Base-by-base conservation (phyloP, 2,113 vertebrate genomes). In the Jacana jacana region DNA sequence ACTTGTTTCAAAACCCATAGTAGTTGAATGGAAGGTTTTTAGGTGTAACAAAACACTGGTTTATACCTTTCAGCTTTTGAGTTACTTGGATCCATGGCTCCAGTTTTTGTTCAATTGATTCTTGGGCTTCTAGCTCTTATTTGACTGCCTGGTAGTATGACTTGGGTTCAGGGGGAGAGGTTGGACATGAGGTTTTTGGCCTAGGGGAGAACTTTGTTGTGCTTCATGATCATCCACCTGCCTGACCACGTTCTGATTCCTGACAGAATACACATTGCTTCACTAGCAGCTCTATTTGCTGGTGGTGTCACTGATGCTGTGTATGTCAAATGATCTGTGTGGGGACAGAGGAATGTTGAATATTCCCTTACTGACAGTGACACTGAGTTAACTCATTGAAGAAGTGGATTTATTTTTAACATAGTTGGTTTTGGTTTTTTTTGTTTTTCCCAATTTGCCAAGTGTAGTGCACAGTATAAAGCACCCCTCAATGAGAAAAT, bases 331-430 rank as follows among this genome's bases (percentile, higher is more conserved):
- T 33, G 31, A 37, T 37, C 22, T 12, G 0, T 46, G 40, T 5
- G 12, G 30, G 35, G 46, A n/a, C 52, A 68, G 42, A 13, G 48
- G 7, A 52, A 49, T 0, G 0, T 35, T 42, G 1, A 13, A 0
- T 69, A 3, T 31, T 73, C 49, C 30, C 13, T 46, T 87, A 23
- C 25, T 2, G 2, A 31, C 35, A 27, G 2, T 14, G 55, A 3
- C 6, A 10, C 25, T 35, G 78, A 46, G 10, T 57, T n/a, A 42
- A 42, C 6, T 66, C 13, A 7, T 10, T 7, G 2, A 78, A 75
- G 33, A 70, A 52, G 52, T 11, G 1, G 10, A 10, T 78, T 48
- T 66, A 12, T 54, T 78, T 82, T 80, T 54, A 37, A 30, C 19
- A 18, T 52, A 12, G 18, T 10, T 13, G 10, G 10, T 13, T 13